phyloP scores from a whole-genome alignment of 2,113 vertebrate species.

The Poicephalus meyeri region DNA sequence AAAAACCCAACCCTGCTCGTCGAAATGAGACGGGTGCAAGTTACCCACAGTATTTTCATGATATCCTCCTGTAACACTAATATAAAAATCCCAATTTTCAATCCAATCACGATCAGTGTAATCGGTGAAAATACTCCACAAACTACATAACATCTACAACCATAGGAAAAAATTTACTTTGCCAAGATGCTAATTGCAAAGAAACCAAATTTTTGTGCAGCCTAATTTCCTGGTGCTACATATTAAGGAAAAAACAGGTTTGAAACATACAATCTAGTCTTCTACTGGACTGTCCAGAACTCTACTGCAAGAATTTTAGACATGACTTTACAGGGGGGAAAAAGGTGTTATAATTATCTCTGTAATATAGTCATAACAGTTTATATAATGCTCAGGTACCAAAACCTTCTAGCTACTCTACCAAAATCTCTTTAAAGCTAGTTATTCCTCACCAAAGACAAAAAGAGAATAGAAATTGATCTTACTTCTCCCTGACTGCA shows the following conservation, averaged over 20 bases:
- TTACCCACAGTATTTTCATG: not conserved
- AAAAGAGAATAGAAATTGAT: not conserved
- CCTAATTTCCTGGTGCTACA: not conserved
- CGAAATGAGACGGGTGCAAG: not conserved
- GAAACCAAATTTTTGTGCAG: not conserved
- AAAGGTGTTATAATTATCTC: not conserved
- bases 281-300: not conserved
- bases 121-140: not conserved
- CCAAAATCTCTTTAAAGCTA: not conserved
- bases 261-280: not conserved
- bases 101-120: not conserved
- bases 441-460: not conserved
- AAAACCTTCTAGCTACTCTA: not conserved
- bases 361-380: not conserved
- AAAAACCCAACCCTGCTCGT: too few species aligned
- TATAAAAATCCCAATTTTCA: not conserved
- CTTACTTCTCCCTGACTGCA: not conserved
- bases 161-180: not conserved
- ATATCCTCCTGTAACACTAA: rapidly evolving
- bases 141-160: not conserved
- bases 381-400: not conserved
- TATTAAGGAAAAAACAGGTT: not conserved
- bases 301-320: not conserved
- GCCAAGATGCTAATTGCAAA: not conserved
- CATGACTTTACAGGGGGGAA: not conserved